phyloP scores from a whole-genome alignment of 1,140 invertebrate species.

The Metopolophium dirhodum region DNA sequence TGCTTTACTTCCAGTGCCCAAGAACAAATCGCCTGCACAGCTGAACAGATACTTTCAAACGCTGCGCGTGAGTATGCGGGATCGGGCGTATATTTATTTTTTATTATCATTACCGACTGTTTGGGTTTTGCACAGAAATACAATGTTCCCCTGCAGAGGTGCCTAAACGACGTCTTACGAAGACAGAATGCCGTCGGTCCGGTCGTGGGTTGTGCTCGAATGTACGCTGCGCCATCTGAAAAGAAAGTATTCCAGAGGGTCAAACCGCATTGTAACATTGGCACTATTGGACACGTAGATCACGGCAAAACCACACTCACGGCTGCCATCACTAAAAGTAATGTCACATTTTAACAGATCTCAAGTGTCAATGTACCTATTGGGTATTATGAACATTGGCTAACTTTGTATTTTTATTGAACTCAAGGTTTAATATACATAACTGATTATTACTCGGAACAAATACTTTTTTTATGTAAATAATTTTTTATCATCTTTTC shows the following conservation, averaged over 20 bases:
- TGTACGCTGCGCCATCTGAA: conserved; percentile 65
- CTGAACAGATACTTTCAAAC: conserved; percentile 39
- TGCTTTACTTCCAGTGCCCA: conserved; percentile 18
- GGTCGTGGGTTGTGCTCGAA: not conserved
- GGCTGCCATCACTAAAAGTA: conserved; percentile 93
- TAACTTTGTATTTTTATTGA: not conserved
- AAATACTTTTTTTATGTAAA: no score
- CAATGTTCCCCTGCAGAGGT: conserved; percentile 39
- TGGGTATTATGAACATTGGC: no score
- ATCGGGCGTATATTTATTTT: no score
- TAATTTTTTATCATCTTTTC: no score
- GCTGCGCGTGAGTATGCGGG: not conserved
- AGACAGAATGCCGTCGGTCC: not conserved
- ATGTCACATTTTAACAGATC: not conserved
- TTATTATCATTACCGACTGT: not conserved
- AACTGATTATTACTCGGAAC: not conserved
- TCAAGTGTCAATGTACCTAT: not conserved
- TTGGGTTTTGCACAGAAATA: conserved; percentile 5
- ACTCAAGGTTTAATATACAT: not conserved
- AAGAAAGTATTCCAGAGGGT: conserved; percentile 78
- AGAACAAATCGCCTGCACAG: not conserved
- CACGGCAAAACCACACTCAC: conserved; percentile 99
- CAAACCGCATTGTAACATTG: conserved; percentile 98
- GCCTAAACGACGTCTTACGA: not conserved
- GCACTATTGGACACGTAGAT: conserved; percentile 99